phyloP scores from a whole-genome alignment of 1,140 invertebrate species.

The Scaptomyza montana region DNA sequence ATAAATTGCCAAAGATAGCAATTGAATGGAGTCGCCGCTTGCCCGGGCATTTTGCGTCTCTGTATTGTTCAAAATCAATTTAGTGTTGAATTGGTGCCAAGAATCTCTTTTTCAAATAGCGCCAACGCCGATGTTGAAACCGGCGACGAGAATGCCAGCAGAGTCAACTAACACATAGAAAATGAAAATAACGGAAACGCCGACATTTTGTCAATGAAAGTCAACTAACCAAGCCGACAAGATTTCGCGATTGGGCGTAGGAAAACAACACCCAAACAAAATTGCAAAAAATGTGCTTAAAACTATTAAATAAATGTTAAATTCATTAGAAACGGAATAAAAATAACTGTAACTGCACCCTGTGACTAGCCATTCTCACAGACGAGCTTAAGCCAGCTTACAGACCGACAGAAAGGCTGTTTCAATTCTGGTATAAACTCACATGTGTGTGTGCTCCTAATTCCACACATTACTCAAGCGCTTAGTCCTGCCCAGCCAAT shows the following conservation, averaged over 20 bases:
- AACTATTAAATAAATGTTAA: constrained; percentile 54
- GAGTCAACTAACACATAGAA: constrained; percentile 42
- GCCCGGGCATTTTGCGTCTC: constrained; percentile 14
- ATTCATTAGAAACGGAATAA: constrained; percentile 3
- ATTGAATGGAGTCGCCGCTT: constrained; percentile 33
- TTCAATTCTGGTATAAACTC: background rate
- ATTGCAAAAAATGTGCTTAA: constrained; percentile 49
- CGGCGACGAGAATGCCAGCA: background rate
- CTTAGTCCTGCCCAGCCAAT: constrained; percentile 49
- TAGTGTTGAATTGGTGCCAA: constrained; percentile 77
- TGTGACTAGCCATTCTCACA: constrained; percentile 27
- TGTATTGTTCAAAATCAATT: constrained; percentile 75
- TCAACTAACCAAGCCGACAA: constrained; percentile 28
- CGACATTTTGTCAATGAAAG: constrained; percentile 50
- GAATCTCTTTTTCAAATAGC: constrained; percentile 59
- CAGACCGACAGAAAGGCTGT: constrained; percentile 19
- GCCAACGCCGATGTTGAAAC: constrained; percentile 12
- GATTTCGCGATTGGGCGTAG: constrained; percentile 13
- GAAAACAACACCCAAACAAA: constrained; percentile 7
- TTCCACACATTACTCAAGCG: constrained; percentile 56
- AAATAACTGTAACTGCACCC: constrained; percentile 4
- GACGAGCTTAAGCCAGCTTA: constrained; percentile 56
- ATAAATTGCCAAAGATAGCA: constrained; percentile 77
- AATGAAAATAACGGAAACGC: constrained; percentile 62
- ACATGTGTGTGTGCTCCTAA: constrained; percentile 36